Evolutionary conservation across 2,113 vertebrate species (phyloP), one percentile per base, ranked within the genome.

Genomic region (Agelaius tricolor): DNA sequence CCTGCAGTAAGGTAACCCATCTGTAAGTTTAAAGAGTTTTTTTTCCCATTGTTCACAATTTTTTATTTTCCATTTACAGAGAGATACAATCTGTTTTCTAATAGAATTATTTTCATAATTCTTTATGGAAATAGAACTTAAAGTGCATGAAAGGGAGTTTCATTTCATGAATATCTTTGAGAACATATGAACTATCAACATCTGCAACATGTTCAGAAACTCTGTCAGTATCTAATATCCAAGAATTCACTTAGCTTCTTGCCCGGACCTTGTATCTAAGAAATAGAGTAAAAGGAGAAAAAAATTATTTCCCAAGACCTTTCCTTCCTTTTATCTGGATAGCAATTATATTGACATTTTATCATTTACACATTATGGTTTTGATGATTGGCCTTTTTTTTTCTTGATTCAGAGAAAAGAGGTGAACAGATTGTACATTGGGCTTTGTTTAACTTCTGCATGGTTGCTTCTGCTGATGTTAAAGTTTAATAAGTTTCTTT

Each of bases 271-370:
- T 52, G 2, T 31, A 30, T 46, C 22, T 49, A 57, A 79, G 22
- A 74, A 81, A 68, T 1, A 6, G 6, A 4, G 0, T 1, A 18
- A 27, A 43, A 44, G 4, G 2, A 17, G 57, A 2, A 24, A 14
- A 27, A 71, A 43, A 26, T 13, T 58, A 14, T 72, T 61, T 85
- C 37, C 22, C 49, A 62, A 67, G 11, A 55, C 1, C 3, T 61
- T 82, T 49, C 5, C 7, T 58, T 82, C 54, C 22, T 67, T 67
- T 71, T 20, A 2, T 58, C 43, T 78, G 14, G 14, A 66, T 62
- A 77, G 9, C 15, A 55, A 58, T 22, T 69, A 4, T 30, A 67
- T 13, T 41, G 7, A 4, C 4, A 49, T 35, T 55, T 26, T 39
- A 39, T 37, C 78, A 35, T n/a, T 43, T 35, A 4, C 22, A 37